phyloP scores from a whole-genome alignment of 2,113 vertebrate species.

The Nerophis lumbriciformis region DNA sequence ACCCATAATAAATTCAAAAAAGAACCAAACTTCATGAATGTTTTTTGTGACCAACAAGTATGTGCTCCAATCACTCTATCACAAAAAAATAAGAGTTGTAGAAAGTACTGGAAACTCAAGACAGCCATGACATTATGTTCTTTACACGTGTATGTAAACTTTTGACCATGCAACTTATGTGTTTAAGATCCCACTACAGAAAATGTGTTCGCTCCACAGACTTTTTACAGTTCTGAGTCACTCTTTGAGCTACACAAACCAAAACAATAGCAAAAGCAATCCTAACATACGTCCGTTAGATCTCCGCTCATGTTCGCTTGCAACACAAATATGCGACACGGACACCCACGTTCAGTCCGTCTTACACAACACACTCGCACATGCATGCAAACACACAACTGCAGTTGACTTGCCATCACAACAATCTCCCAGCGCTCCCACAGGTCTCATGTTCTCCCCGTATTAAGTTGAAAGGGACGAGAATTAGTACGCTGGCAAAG shows the following conservation, averaged over 20 bases:
- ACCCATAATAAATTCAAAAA: too few species aligned
- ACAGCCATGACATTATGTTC: too few species aligned
- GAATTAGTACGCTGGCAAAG: conserved; percentile 49
- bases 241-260: conserved; percentile 58
- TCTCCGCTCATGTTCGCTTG: conserved; percentile 54
- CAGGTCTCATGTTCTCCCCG: conserved; percentile 63
- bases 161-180: too few species aligned
- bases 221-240: conserved; percentile 40
- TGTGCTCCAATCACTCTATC: too few species aligned
- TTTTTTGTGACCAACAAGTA: too few species aligned
- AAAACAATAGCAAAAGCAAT: conserved; percentile 55
- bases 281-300: conserved; percentile 64
- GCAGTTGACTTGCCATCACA: conserved; percentile 20
- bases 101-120: too few species aligned
- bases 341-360: conserved; percentile 39
- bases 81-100: too few species aligned
- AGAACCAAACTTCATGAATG: too few species aligned
- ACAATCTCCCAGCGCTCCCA: conserved; percentile 55
- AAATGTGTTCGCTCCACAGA: conserved; percentile 37
- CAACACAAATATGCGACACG: conserved; percentile 36
- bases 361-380: conserved; percentile 10
- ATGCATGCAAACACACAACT: neutral
- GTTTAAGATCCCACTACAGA: conserved; percentile 9
- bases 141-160: too few species aligned
- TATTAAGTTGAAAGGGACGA: conserved; percentile 55